Base-by-base conservation (phyloP, 2,888 invertebrate species). In the Phanerotoma sp. region DNA sequence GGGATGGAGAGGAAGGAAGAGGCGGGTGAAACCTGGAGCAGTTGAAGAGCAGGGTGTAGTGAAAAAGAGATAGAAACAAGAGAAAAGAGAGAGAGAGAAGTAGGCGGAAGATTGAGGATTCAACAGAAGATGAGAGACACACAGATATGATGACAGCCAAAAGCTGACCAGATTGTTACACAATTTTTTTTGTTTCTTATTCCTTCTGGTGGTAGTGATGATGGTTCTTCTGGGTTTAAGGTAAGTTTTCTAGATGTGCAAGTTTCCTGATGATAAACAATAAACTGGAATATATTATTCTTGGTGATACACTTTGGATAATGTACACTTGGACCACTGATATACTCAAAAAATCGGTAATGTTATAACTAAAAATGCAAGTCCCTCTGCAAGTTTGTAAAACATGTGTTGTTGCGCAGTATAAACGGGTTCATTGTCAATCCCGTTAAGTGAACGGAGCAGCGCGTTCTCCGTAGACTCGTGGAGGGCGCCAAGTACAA, bases 401-500 rank as follows among this genome's bases (percentile, higher is more conserved):
- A 45, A 45, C 45, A 45, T 45, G 25, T 45, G 45, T 45, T 45
- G 30, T 16, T 21, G 18, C 20, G 32, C 46, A 10, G 10, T 13
- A 33, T 18, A n/a, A 16, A 20, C 20, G 25, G n/a, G 32, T 33
- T 44, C 33, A 51, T 44, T 44, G 25, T 51, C 35, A 40, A 22
- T 20, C 37, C 38, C 18, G 40, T 15, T 13, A 20, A 28, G 48
- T 42, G 35, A 32, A 46, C 56, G 37, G 48, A 41, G 41, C 35
- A 37, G 18, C 30, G 35, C 42, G 35, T 21, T 40, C 50, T 41
- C 41, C 41, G 46, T 46, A 41, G 41, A 53, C 53, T 53, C 53
- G 53, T 53, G 48, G 20, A 57, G 59, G 57, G 59, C 66, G 70
- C 68, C 69, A 68, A 71, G 69, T 71, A 71, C 65, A 64, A 73